phyloP scores from a whole-genome alignment of 2,113 vertebrate species.

The Egretta garzetta region DNA sequence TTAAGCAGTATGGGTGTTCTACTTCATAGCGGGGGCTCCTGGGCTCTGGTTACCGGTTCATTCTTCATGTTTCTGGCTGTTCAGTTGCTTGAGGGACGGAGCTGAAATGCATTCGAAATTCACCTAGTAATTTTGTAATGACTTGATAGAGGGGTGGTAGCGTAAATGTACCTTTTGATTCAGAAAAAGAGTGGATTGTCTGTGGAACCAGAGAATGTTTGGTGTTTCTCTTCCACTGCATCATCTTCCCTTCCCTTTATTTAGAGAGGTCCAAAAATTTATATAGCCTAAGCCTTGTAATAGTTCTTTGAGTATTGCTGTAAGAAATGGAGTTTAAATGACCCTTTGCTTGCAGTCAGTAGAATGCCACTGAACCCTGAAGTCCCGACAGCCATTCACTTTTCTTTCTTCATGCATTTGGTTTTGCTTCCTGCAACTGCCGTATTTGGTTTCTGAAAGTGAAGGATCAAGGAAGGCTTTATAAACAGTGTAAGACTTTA shows the following conservation, averaged over 20 bases:
- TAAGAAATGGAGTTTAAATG: not conserved
- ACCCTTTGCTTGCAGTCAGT: not conserved
- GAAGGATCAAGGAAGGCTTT: not conserved
- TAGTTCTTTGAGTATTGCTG: not conserved
- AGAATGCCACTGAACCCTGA: not conserved
- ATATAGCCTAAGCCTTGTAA: not conserved
- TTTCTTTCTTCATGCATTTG: not conserved
- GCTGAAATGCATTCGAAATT: not conserved
- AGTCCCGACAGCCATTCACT: not conserved
- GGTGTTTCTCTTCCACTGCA: not conserved
- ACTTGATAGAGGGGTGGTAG: rapidly evolving
- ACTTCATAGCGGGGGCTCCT: rapidly evolving
- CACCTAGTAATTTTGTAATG: not conserved
- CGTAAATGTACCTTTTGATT: not conserved
- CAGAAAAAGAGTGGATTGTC: not conserved
- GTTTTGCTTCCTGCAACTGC: not conserved
- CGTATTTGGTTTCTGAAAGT: not conserved
- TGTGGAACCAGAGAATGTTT: not conserved
- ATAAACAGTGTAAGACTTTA: not conserved
- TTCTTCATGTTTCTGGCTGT: not conserved
- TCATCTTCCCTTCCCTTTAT: not conserved
- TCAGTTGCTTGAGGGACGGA: not conserved
- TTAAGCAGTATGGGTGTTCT: rapidly evolving
- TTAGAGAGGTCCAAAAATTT: not conserved
- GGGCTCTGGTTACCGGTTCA: not conserved